Base-by-base conservation (phyloP, 2,888 invertebrate genomes). In the Sesamia inferens region DNA sequence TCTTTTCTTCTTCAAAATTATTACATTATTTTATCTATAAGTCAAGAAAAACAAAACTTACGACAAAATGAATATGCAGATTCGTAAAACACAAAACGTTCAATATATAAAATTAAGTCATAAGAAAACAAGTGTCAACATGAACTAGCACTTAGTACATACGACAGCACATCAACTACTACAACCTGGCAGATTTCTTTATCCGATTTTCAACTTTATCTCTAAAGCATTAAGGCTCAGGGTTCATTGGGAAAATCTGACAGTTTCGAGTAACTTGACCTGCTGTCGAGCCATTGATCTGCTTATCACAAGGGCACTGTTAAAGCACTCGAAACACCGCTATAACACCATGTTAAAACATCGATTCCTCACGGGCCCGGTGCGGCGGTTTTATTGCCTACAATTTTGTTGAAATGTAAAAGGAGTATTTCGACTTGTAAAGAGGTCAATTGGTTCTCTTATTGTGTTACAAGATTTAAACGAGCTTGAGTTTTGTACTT, bases 261-360 rank as follows among this genome's bases (percentile, higher is more conserved):
- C 31, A 31, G 31, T 31, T 31, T 31, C 2, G 31, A 3, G 31
- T 31, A 31, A 3, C 31, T 31, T 31, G 31, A 31, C 31, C 31
- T 31, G 31, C 31, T 31, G 31, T 31, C 31, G 31, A 31, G 31
- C 31, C 31, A 31, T 78, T 83, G 88, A 72, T 85, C 83, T 81
- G 68, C 64, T 86, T 83, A 87, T 86, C 85, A 78, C 75, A 85
- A 86, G 83, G 85, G 79, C 78, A 75, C 71, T 83, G 83, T 86
- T 75, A 67, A 70, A 74, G 71, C 74, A 65, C 74, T 83, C 71
- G 62, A 55, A 79, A 71, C 74, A 76, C 79, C 74, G 78, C 83
- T 78, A 81, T 63, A 71, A 78, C 31, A 31, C 31, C 31, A 31
- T 66, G 79, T 87, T 67, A 84, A 86, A 80, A 82, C 86, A 75